Evolutionary conservation across 2,113 vertebrate genomes (phyloP), one percentile per base, ranked within the genome.

Genomic region (Sinocyclocheilus anshuiensis): DNA sequence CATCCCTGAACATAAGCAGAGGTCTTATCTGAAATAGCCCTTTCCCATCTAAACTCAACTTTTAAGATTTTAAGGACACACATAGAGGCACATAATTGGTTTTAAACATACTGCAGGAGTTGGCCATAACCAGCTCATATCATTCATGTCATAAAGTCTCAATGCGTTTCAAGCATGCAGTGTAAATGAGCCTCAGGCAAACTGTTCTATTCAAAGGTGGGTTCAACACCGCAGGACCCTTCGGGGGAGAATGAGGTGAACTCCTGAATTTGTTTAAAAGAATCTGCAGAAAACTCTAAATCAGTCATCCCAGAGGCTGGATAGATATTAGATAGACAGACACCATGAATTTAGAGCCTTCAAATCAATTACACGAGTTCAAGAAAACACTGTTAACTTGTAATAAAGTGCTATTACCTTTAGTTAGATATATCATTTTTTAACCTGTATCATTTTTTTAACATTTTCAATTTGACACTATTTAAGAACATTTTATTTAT

Each of bases 181-280:
- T 82, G 24, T 82, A 55, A 82, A 82, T 69, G 81, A 53, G 63
- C 81, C 63, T 33, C 81, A 22, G 81, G 81, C 81, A 82, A 50
- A 2, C 81, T 50, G 63, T 71, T 71, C 63, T 82, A 10, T 71
- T 82, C 63, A 82, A 82, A 69, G 18, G 53, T 1, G 42, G 80
- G 81, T 69, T 82, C 26, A 82, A 50, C 39, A 53, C 63, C 22
- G 24, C 63, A 71, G 45, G 65, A 82, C 81, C 81, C 63, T 82
- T 71, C 81, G 13, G 24, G 81, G 80, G 10, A 22, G 11, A 53
- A 82, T 53, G 45, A 82, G 42, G 81, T 71, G 26, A 82, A 82
- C 63, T 53, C 63, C 45, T 82, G 24, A 82, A 50, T 71, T 55
- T 82, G 81, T 71, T 82, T 82, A 26, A 71, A 53, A 71, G 63